Base-by-base conservation (phyloP, 1,140 invertebrate species). In the Triops longicaudatus region DNA sequence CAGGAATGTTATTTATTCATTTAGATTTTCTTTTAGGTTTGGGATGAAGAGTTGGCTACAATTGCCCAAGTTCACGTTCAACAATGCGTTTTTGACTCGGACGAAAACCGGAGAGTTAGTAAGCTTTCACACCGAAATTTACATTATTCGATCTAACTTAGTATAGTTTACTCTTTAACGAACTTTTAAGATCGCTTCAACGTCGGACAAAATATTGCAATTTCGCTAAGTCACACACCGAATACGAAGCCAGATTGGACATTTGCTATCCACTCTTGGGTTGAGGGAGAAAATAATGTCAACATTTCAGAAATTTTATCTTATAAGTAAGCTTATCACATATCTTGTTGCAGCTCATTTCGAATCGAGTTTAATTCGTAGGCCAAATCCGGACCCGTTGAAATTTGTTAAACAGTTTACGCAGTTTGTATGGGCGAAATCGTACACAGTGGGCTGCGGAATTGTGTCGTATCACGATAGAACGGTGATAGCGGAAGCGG, bases 21-120 rank as follows among this genome's bases (percentile, higher is more conserved):
- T 80, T 71, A 44, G 71, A 74, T 28, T 73, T 28, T 27, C 77
- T 4, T 77, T 26, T 9, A 78, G 77, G n/a, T 72, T 27, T 78
- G 77, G 77, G 77, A 78, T 42, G 74, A 78, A 6, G 77, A 78
- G 72, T 41, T 78, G n/a, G 77, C 77, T n/a, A 27, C 31, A 0
- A 78, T 78, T 73, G 74, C 77, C 17, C 74, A 77, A 73, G 50
- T 71, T 1, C 74, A 76, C 50, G 73, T 50, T 26, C 73, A 77
- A 27, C 77, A 76, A 14, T 78, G 77, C 43, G 43, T 75, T 7
- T 78, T 63, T n/a, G 22, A 75, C 0, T 63, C 71, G 31, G 77
- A 78, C 26, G 37, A 0, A 1, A 76, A 74, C 74, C 26, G 77
- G 11, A 72, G 75, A 28, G 77, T 78, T 73, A 7, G 77, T 78